Conservation (phyloP, 37 sponge, comb jelly and placozoan genomes). For the Beroe ovata region DNA sequence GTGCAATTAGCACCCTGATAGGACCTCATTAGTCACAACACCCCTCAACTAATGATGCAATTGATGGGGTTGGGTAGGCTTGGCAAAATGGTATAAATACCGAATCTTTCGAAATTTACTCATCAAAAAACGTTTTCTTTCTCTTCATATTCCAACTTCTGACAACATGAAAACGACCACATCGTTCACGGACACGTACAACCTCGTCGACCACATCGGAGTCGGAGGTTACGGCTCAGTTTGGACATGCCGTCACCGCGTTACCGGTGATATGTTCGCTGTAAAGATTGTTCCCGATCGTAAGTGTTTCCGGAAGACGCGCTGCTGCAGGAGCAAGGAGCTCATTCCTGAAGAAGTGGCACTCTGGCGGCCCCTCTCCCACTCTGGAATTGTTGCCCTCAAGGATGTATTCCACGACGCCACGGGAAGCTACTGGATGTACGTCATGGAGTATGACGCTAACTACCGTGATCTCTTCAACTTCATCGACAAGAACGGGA, state of each 20-base stretch:
- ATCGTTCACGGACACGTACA: conserved; percentile 49
- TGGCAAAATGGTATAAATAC: neutral
- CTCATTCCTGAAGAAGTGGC: conserved; percentile 42
- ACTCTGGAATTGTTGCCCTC: neutral
- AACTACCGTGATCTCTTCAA: conserved; percentile 12
- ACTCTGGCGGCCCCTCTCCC: conserved; percentile 38
- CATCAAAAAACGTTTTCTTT: too few species aligned
- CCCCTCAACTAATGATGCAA: neutral
- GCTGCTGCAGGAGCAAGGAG: conserved; percentile 1
- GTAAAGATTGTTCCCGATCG: conserved; percentile 48
- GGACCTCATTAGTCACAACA: neutral
- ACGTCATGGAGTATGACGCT: conserved; percentile 36
- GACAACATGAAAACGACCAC: neutral
- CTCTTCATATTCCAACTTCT: too few species aligned
- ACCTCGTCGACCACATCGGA: conserved; percentile 47
- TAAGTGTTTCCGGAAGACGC: conserved; percentile 48
- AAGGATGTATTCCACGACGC: conserved; percentile 34
- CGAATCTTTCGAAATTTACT: too few species aligned
- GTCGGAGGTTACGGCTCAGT: conserved; percentile 47
- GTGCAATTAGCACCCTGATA: neutral
- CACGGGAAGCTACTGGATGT: neutral
- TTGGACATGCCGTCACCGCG: conserved; percentile 58
- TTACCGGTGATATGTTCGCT: neutral
- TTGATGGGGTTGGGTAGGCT: neutral
- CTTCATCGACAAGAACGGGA: conserved; percentile 57